Percentiles rank a stretch among this genome's conserved stretches.
These are phyloP conservation scores for Mustela lutreola DNA, from an alignment of 2,113 vertebrate genomes.

Conservation along the genomic window DNA sequence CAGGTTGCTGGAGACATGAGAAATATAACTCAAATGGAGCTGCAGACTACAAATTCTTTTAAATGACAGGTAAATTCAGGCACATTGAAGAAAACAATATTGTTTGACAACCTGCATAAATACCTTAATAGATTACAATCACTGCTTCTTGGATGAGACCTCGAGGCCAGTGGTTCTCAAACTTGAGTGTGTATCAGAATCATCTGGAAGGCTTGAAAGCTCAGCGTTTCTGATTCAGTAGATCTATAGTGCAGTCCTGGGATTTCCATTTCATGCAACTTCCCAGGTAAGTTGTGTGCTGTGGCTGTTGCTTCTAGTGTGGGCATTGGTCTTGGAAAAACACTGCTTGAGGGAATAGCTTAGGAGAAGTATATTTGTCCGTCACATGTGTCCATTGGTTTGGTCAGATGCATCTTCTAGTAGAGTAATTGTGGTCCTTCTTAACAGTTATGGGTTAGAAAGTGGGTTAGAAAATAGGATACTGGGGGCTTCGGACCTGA, in stretches of 20 bases:
- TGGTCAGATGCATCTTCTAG: not conserved
- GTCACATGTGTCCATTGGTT: not conserved
- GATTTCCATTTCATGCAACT: not conserved
- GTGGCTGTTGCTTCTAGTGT: not conserved
- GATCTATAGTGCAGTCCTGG: not conserved
- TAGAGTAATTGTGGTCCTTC: constrained; percentile 6
- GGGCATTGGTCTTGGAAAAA: not conserved
- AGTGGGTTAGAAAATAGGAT: not conserved
- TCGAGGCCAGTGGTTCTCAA: not conserved
- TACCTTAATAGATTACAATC: not conserved
- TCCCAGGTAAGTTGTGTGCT: not conserved
- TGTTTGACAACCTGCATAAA: not conserved
- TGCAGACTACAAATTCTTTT: not conserved
- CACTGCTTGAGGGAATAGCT: not conserved
- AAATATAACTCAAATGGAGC: not conserved
- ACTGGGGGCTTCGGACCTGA: rapidly evolving
- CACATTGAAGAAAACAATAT: constrained; percentile 1
- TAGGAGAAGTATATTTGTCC: not conserved
- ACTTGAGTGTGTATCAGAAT: not conserved
- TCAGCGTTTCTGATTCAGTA: not conserved
- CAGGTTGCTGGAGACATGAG: not conserved
- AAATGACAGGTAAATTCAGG: not conserved
- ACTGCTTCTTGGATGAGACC: not conserved
- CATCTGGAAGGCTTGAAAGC: not conserved
- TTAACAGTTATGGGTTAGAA: not conserved